phyloP scores from a whole-genome alignment of 2,113 vertebrate species.

The Neogale vison region DNA sequence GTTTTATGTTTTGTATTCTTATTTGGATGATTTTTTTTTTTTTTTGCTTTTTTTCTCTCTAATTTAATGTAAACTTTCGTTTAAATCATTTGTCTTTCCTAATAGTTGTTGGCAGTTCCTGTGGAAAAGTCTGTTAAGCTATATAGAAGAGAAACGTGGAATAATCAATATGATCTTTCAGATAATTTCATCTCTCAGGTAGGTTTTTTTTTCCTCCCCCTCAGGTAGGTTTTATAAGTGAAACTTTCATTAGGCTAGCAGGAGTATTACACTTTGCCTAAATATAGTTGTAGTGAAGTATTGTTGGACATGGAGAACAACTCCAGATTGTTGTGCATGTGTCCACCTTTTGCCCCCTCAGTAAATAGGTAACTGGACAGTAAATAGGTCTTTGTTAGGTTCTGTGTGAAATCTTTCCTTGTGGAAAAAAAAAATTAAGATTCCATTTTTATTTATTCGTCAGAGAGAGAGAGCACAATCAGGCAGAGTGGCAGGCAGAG shows the following conservation, averaged over 20 bases:
- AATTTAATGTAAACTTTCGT: conserved; percentile 1
- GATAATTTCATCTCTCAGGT: conserved; percentile 92
- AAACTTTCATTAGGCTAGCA: neutral
- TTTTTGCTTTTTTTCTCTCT: neutral
- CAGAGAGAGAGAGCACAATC: no score
- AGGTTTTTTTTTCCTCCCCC: conserved; percentile 62
- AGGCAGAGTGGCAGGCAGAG: no score
- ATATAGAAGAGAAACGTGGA: conserved; percentile 93
- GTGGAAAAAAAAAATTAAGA: neutral
- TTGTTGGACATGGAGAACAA: neutral
- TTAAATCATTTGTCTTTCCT: conserved; percentile 44
- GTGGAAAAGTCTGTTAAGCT: conserved; percentile 91
- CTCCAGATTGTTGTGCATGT: neutral
- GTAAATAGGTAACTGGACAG: neutral
- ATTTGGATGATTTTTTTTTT: conserved; percentile 22
- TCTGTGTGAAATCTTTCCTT: neutral
- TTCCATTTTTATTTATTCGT: no score
- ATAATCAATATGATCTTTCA: conserved; percentile 84
- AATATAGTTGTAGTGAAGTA: neutral
- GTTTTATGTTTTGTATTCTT: conserved; percentile 33
- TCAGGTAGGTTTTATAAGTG: conserved; percentile 85
- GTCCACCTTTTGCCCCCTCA: neutral
- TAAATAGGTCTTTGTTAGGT: neutral
- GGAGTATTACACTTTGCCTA: neutral
- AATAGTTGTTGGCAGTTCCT: conserved; percentile 94